These are phyloP conservation scores for Drosophila pruinosa DNA, from an alignment of 1,140 invertebrate genomes.

Conservation along the genomic window DNA sequence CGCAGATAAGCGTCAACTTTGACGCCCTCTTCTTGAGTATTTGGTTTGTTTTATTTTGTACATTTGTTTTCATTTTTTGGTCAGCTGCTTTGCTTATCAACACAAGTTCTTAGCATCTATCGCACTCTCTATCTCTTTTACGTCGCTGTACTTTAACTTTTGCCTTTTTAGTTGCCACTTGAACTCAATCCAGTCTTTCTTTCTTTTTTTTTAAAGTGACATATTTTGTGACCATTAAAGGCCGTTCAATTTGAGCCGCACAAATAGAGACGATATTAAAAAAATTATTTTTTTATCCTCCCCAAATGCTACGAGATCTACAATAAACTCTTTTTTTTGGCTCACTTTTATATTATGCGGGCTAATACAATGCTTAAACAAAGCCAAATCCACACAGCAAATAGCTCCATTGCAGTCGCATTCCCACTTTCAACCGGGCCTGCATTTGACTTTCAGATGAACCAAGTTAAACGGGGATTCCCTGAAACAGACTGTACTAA, in stretches of 20 bases:
- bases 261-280: slow-evolving; percentile 32
- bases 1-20: slow-evolving; percentile 75
- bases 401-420: slow-evolving; percentile 24
- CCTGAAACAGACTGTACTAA: not conserved
- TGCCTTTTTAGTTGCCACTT: slow-evolving; percentile 38
- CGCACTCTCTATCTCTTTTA: not conserved
- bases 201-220: slow-evolving; percentile 42
- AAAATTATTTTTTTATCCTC: slow-evolving; percentile 9
- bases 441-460: slow-evolving; percentile 35
- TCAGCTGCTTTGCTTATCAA: slow-evolving; percentile 22
- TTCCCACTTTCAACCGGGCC: slow-evolving; percentile 4
- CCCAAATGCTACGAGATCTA: too few relatives aligned
- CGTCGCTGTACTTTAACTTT: slow-evolving; percentile 25
- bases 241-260: slow-evolving; percentile 34
- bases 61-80: slow-evolving; percentile 2
- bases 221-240: slow-evolving; percentile 53
- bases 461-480: not conserved
- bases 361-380: slow-evolving; percentile 17
- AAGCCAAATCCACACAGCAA: slow-evolving; percentile 23
- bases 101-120: not conserved
- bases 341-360: not conserved
- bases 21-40: slow-evolving; percentile 54
- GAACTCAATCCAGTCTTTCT: slow-evolving; percentile 46
- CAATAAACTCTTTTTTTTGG: not conserved
- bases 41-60: slow-evolving; percentile 16